Conservation (phyloP, 2,888 invertebrate genomes). For the Lasioglossum marginatum region DNA sequence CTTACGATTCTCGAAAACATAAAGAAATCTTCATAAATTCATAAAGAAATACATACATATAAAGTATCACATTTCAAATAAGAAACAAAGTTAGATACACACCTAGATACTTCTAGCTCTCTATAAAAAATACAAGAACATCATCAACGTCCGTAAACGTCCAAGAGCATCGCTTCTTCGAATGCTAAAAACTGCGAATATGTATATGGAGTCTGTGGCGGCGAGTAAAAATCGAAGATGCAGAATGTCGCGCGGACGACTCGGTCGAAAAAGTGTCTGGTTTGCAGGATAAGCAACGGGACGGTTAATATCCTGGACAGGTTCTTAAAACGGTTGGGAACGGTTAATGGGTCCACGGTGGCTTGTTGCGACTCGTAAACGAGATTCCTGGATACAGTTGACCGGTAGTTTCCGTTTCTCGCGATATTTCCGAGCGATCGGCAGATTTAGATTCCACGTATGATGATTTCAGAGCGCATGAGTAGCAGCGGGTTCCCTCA, state of each 20-base stretch:
- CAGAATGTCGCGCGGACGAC: too few relatives aligned
- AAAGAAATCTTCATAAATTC: too few relatives aligned
- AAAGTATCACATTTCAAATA: too few relatives aligned
- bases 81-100: too few relatives aligned
- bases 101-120: not conserved
- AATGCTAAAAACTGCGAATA: not conserved
- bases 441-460: not conserved
- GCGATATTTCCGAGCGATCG: not conserved
- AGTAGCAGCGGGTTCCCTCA: conserved; percentile 83
- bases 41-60: too few relatives aligned
- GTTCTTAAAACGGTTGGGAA: not conserved
- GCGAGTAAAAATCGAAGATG: not conserved
- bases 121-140: not conserved
- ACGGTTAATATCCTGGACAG: not conserved
- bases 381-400: not conserved
- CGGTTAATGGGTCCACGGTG: not conserved
- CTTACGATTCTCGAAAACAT: too few relatives aligned
- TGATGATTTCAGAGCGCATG: conserved; percentile 81
- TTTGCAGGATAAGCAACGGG: not conserved
- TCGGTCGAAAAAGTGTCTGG: not conserved
- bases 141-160: not conserved
- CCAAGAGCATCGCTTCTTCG: not conserved
- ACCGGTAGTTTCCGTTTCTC: not conserved
- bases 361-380: not conserved
- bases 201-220: not conserved